Evolutionary conservation across 2,113 vertebrate species (phyloP), one percentile per base, ranked within the genome.

Genomic region (Indicator maculatus): DNA sequence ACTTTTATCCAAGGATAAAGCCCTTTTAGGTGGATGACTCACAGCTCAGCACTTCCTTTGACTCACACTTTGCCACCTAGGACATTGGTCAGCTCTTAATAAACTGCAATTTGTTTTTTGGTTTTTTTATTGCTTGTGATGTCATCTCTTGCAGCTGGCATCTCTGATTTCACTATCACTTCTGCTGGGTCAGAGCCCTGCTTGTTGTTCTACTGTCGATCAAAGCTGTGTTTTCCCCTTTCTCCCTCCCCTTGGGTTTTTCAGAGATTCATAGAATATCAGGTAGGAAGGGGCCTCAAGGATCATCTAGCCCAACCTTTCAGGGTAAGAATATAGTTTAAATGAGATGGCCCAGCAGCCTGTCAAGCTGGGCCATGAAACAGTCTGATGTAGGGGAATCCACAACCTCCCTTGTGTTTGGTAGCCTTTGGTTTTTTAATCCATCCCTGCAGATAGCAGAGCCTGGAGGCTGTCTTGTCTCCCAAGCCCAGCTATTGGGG

Each of bases 1-100:
- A 88, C 88, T 91, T 74, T 81, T 90, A 64, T 86, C 94, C 90
- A 94, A 94, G 69, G 69, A 81, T 93, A 65, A 94, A 92, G 63
- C 58, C 61, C 77, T 96, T 86, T 95, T 80, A 94, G 66, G 70
- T 76, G 36, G 80, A 65, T 96, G 94, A 95, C 88, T 93, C 89
- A 93, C 58, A 69, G 55, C 65, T 84, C 30, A 3, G 70, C 61
- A 61, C 69, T 89, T 93, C 85, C 93, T 93, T 95, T 95, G 91
- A 95, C 84, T 96, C 93, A 93, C 1, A 0, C 87, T 85, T 92
- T 86, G 84, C 82, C 64, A 85, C 89, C 82, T 89, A 85, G 47
- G 72, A 75, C 78, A 64, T 67, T 28, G 88, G 95, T 91, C 88
- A 93, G 65, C 88, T 95, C 65, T 91, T 91, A 75, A 39, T 88